Percentiles rank a stretch among this genome's conserved stretches.
These are phyloP conservation scores for Nipponia nippon DNA, from an alignment of 2,113 vertebrate species.

Conservation along the genomic window DNA sequence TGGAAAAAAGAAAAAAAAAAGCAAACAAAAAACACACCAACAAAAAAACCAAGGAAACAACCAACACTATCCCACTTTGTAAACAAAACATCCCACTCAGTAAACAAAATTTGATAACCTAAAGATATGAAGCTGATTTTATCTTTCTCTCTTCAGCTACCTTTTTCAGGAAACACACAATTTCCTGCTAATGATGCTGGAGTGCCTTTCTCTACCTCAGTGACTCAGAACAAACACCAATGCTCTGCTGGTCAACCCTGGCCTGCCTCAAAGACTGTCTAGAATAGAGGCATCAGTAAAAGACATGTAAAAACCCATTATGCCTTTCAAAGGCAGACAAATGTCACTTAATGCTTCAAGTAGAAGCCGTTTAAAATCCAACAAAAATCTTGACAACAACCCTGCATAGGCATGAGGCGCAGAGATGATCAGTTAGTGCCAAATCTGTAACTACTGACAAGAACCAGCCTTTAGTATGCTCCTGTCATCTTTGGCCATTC, in stretches of 20 bases:
- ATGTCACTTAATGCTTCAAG: background rate
- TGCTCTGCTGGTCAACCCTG: background rate
- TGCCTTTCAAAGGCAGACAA: background rate
- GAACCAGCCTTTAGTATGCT: background rate
- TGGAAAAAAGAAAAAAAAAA: too few species aligned
- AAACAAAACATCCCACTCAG: too few species aligned
- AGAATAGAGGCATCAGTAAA: background rate
- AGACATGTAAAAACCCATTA: background rate
- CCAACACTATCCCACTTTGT: background rate
- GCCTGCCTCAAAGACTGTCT: background rate
- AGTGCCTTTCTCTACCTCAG: background rate
- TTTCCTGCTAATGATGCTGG: background rate
- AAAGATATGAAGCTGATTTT: background rate
- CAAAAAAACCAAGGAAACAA: background rate
- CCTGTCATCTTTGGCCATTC: background rate
- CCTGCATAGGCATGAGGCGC: accelerated
- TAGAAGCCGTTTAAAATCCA: background rate
- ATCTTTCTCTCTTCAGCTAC: background rate
- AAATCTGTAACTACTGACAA: background rate
- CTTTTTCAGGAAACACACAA: background rate
- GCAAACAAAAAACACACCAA: background rate
- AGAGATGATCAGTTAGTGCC: background rate
- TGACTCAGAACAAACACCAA: accelerated
- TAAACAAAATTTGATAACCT: background rate
- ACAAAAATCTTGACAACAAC: background rate